Evolutionary conservation across 2,113 vertebrate genomes (phyloP), one percentile per base, ranked within the genome.

Genomic region (Muntiacus reevesi): DNA sequence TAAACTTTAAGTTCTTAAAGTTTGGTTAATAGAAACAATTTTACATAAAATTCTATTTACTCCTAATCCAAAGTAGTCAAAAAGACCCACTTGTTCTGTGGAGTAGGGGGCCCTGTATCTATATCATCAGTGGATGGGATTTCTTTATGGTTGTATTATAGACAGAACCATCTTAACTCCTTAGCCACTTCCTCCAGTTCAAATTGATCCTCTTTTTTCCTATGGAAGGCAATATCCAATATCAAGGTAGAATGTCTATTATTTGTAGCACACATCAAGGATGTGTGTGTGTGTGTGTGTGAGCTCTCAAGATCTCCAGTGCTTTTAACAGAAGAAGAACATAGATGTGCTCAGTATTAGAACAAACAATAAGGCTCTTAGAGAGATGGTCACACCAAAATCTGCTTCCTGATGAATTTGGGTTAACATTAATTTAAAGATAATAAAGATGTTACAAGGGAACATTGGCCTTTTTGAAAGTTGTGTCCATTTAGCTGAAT

Each of bases 1-100:
- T 98, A 91, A 96, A 97, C 96, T 98, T 98, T 97, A 98, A 98
- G 81, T 98, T 98, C 92, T 98, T 98, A 97, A 95, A 95, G 96
- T 94, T 74, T 91, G 40, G 97, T 98, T 98, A 98, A 95, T 83
- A 93, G 97, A 98, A 98, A 98, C 89, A 96, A 95, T 94, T 98
- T 98, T 96, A 96, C 74, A 95, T 57, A 98, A 98, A 98, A 13
- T 87, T 98, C 78, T 95, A 25, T 97, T 97, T 98, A 96, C 78
- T 98, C 78, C 87, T 97, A 43, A 81, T 98, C 83, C 91, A 97
- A 98, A 98, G 92, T 92, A 92, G 60, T 87, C 54, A 90, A 76
- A 93, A 76, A 83, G 30, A 86, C 82, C 43, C n/a, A 50, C 40
- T 96, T 93, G 62, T 64, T 87, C 30, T 87, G 14, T 84, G 57